These are phyloP conservation scores for Microcebus jonahi DNA, from an alignment of 2,113 vertebrate species.

Conservation along the genomic window DNA sequence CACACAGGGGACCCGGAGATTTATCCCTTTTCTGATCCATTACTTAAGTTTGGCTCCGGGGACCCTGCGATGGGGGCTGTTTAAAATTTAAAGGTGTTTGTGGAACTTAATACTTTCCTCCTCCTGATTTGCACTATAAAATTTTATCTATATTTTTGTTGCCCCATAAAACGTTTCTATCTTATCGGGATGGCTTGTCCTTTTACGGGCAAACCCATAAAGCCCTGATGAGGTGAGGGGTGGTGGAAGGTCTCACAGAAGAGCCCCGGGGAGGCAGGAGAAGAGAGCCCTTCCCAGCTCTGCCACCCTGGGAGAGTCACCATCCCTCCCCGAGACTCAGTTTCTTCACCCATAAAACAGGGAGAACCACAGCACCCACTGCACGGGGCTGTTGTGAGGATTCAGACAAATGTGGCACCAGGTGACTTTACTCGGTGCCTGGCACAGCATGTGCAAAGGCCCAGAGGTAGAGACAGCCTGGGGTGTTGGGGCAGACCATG, in stretches of 20 bases:
- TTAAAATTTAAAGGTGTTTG: slow-evolving; percentile 88
- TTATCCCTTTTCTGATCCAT: slow-evolving; percentile 83
- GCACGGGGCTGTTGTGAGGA: neutral
- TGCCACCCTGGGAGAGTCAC: fast-evolving
- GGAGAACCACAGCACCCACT: neutral
- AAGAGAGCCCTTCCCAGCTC: neutral
- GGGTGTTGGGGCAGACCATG: too few relatives aligned
- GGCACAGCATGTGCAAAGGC: neutral
- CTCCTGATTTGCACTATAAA: slow-evolving; percentile 85
- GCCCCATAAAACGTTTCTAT: slow-evolving; percentile 82
- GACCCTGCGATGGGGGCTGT: slow-evolving; percentile 81
- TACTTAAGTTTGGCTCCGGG: slow-evolving; percentile 83
- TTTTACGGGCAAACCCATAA: slow-evolving; percentile 79
- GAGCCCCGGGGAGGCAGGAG: neutral
- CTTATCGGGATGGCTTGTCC: slow-evolving; percentile 78
- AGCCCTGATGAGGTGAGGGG: slow-evolving; percentile 75
- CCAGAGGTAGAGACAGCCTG: neutral
- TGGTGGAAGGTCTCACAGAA: slow-evolving; percentile 53
- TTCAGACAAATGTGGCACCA: neutral
- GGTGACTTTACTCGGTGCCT: neutral
- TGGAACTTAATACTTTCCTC: slow-evolving; percentile 82
- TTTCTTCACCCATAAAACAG: neutral
- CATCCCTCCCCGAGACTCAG: neutral
- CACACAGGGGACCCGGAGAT: slow-evolving; percentile 75
- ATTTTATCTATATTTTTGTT: slow-evolving; percentile 84